phyloP scores from a whole-genome alignment of 2,888 invertebrate species.

The Trachelus iudaicus region DNA sequence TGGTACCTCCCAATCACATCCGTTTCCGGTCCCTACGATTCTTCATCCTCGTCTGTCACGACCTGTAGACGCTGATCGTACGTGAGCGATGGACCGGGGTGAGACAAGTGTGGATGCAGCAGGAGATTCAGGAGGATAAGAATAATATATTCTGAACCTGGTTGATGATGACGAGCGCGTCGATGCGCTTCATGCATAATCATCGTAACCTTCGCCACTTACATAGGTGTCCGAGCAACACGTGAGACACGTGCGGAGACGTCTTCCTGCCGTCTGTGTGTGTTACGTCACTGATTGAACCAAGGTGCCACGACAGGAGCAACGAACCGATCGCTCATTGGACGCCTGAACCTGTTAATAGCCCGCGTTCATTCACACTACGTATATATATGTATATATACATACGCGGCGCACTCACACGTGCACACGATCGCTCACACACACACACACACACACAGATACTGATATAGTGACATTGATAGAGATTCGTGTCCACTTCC shows the following conservation, averaged over 20 bases:
- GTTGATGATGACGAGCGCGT: neutral
- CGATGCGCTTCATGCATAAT: neutral
- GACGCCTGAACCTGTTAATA: neutral
- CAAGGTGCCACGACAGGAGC: neutral
- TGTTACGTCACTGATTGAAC: neutral
- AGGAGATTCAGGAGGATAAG: neutral
- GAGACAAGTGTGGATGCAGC: neutral
- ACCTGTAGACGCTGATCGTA: neutral
- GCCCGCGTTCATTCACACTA: neutral
- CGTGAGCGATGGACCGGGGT: neutral
- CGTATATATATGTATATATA: neutral
- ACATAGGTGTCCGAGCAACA: neutral
- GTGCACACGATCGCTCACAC: neutral
- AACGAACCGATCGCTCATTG: neutral
- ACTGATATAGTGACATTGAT: neutral
- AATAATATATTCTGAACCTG: neutral
- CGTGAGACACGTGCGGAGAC: neutral
- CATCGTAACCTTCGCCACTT: neutral
- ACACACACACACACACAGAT: neutral
- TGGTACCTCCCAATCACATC: neutral
- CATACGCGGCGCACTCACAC: neutral
- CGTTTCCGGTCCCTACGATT: neutral
- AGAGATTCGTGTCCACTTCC: neutral
- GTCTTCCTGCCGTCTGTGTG: neutral
- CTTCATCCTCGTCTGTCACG: neutral